A percentile compares a stretch with the other conserved stretches of the same genome.
phyloP scores from a whole-genome alignment of 35 echinoderm and acorn worm species.

The Lytechinus variegatus region DNA sequence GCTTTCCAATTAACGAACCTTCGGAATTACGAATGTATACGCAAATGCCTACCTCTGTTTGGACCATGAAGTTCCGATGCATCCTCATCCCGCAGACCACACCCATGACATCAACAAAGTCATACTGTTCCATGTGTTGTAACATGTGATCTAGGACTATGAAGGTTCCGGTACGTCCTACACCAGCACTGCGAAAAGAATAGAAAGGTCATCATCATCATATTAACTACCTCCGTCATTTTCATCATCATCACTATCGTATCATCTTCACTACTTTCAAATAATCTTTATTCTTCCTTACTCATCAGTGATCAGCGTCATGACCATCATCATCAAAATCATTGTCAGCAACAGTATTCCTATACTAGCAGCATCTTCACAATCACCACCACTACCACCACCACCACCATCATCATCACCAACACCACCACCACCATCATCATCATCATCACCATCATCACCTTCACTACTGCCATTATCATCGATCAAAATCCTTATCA shows the following conservation, averaged over 20 bases:
- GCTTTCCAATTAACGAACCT: too few species aligned
- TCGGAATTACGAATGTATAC: too few species aligned
- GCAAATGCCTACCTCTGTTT: conserved; percentile 84
- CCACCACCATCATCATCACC: background rate
- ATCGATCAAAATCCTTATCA: background rate
- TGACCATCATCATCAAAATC: too few species aligned
- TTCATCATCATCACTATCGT: background rate
- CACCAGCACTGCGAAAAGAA: conserved; percentile 77
- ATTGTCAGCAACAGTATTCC: too few species aligned
- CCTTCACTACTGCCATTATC: background rate
- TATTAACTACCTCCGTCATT: too few species aligned
- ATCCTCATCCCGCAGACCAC: conserved; percentile 82
- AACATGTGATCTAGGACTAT: conserved; percentile 79
- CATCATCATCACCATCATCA: background rate
- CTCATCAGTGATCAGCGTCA: background rate
- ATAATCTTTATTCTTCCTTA: background rate
- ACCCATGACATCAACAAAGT: conserved; percentile 86
- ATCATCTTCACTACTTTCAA: too few species aligned
- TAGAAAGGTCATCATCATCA: background rate
- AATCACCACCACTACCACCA: background rate
- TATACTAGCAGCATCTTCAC: background rate
- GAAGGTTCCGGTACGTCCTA: conserved; percentile 90
- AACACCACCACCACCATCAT: background rate
- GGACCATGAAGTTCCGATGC: conserved; percentile 92
- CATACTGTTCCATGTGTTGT: conserved; percentile 84